phyloP scores from a whole-genome alignment of 2,113 vertebrate genomes.

The Labeo rohita region DNA sequence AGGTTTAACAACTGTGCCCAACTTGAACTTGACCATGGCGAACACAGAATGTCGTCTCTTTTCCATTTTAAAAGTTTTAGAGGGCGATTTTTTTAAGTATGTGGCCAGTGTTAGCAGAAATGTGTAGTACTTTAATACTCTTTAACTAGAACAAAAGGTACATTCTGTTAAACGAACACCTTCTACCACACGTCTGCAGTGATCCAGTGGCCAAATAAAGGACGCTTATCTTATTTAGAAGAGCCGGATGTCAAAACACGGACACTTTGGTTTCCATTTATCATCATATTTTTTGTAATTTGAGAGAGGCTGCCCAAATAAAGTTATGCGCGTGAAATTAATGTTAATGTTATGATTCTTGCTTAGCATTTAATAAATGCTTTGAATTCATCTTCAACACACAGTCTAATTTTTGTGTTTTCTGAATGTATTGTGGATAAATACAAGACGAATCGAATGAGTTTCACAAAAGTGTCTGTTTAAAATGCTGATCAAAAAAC shows the following conservation, averaged over 20 bases:
- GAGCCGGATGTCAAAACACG: not conserved
- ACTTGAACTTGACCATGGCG: slow-evolving; percentile 82
- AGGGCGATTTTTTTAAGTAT: not conserved
- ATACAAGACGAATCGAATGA: not conserved
- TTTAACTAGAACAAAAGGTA: not conserved
- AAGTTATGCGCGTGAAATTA: not conserved
- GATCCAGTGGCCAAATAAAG: not conserved
- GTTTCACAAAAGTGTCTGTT: not conserved
- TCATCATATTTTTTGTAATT: not conserved
- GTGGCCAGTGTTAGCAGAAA: not conserved
- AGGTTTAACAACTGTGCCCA: slow-evolving; percentile 72
- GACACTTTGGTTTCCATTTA: not conserved
- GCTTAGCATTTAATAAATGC: not conserved
- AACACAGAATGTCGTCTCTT: slow-evolving; percentile 59
- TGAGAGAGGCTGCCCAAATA: not conserved
- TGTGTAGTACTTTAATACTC: not conserved
- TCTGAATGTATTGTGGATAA: not conserved
- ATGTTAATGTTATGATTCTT: not conserved
- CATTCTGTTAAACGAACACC: not conserved
- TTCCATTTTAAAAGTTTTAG: not conserved
- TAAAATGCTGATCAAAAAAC: not conserved
- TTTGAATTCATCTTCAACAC: not conserved
- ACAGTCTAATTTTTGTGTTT: not conserved
- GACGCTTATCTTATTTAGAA: not conserved
- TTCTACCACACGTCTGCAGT: not conserved